Evolutionary conservation across 2,888 invertebrate species (phyloP).

Genomic region (Terebella lapidaria): DNA sequence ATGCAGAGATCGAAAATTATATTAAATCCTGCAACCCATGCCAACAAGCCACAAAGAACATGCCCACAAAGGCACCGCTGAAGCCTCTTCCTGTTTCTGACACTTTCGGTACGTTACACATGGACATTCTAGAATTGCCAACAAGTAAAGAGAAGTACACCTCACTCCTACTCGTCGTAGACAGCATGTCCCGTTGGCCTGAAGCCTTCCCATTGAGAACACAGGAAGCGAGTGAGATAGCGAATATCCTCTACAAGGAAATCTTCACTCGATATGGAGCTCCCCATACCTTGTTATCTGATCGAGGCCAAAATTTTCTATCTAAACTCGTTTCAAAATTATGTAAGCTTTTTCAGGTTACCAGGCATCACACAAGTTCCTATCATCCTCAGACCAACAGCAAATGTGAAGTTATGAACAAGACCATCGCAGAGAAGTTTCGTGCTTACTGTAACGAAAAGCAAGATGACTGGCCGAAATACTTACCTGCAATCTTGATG

Average conservation of each 20-base stretch:
- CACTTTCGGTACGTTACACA: slow-evolving; percentile 14
- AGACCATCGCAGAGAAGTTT: neutral
- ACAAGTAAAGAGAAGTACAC: slow-evolving; percentile 12
- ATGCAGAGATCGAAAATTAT: slow-evolving; percentile 15
- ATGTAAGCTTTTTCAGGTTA: neutral
- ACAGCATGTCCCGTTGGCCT: slow-evolving; percentile 11
- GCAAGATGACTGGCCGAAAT: neutral
- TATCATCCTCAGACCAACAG: neutral
- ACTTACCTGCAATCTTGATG: neutral
- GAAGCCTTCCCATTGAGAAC: neutral
- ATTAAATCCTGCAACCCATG: slow-evolving; percentile 19
- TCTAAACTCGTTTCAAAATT: neutral
- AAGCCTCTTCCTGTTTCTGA: slow-evolving; percentile 17
- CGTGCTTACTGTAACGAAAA: neutral
- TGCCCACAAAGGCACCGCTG: slow-evolving; percentile 15
- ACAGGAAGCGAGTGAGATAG: neutral
- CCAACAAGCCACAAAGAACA: slow-evolving; percentile 15
- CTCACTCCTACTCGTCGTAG: slow-evolving; percentile 20
- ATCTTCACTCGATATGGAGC: neutral
- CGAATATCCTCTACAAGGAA: neutral
- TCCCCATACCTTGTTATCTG: neutral
- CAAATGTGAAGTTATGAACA: neutral
- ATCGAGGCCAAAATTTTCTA: neutral
- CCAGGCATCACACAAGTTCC: neutral
- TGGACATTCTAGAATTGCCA: slow-evolving; percentile 22